phyloP scores from a whole-genome alignment of 2,888 invertebrate genomes.

The Dusona sp. region DNA sequence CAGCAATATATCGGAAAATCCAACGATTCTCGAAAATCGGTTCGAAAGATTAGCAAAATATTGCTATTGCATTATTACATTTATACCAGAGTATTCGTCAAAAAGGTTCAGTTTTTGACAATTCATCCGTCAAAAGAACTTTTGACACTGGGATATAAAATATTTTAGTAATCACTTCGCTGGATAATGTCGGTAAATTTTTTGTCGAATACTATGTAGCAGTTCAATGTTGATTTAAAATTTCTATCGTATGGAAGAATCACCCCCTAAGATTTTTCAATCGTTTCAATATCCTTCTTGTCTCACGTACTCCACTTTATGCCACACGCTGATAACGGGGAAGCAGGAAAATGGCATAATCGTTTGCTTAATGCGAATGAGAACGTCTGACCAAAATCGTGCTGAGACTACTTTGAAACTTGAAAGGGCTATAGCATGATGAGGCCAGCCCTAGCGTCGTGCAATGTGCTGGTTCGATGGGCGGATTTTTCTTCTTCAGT shows the following conservation, averaged over 20 bases:
- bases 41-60: background rate
- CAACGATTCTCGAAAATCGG: constrained; percentile 1
- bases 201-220: background rate
- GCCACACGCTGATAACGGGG: constrained; percentile 1
- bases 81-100: background rate
- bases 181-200: background rate
- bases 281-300: background rate
- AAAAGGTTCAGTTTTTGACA: background rate
- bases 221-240: background rate
- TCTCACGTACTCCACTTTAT: background rate
- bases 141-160: background rate
- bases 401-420: constrained; percentile 34
- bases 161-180: background rate
- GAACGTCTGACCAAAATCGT: constrained; percentile 57
- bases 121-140: background rate
- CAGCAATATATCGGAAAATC: constrained; percentile 12
- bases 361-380: constrained; percentile 52
- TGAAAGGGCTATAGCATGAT: background rate
- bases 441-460: constrained; percentile 22
- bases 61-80: background rate
- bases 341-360: constrained; percentile 41
- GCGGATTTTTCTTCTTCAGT: constrained; percentile 61
- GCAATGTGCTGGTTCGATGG: constrained; percentile 14
- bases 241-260: constrained; percentile 5
- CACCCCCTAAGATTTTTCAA: background rate